phyloP scores from a whole-genome alignment of 37 sponge, comb jelly and placozoan genomes.

The Hormiphora californensis region DNA sequence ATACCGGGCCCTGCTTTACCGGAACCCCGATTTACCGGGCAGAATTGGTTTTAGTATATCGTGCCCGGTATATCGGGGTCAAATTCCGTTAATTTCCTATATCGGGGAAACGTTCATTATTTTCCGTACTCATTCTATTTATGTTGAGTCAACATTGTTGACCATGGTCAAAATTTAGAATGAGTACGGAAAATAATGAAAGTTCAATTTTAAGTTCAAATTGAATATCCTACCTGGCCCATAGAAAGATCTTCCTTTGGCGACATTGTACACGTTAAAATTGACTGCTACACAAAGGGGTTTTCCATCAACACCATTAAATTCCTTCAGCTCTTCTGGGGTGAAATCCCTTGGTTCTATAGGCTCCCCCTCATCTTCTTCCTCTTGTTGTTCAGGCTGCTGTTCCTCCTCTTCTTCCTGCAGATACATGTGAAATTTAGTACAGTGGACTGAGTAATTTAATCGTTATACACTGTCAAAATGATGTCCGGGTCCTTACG shows the following conservation, averaged over 20 bases:
- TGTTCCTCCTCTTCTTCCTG: slow-evolving; percentile 15
- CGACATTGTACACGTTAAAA: slow-evolving; percentile 39
- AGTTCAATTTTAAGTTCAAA: background rate
- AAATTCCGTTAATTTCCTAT: too few relatives aligned
- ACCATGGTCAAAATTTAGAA: background rate
- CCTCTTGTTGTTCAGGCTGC: background rate
- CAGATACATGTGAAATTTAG: background rate
- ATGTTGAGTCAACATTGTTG: too few relatives aligned
- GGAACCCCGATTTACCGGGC: too few relatives aligned
- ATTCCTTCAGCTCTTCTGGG: slow-evolving; percentile 12
- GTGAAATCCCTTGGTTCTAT: slow-evolving; percentile 54
- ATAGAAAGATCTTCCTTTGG: slow-evolving; percentile 32
- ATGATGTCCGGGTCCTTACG: too few relatives aligned
- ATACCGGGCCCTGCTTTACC: too few relatives aligned
- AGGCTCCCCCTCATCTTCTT: slow-evolving; percentile 19
- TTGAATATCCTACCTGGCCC: slow-evolving; percentile 41
- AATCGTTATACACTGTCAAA: too few relatives aligned
- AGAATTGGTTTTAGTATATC: too few relatives aligned
- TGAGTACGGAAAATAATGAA: background rate
- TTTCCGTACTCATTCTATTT: too few relatives aligned
- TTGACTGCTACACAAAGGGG: slow-evolving; percentile 31
- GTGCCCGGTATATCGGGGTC: too few relatives aligned
- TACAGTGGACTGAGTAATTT: too few relatives aligned
- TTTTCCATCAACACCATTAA: slow-evolving; percentile 52
- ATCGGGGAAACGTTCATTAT: too few relatives aligned